phyloP scores from a whole-genome alignment of 2,888 invertebrate species.

The Drosophila merina region DNA sequence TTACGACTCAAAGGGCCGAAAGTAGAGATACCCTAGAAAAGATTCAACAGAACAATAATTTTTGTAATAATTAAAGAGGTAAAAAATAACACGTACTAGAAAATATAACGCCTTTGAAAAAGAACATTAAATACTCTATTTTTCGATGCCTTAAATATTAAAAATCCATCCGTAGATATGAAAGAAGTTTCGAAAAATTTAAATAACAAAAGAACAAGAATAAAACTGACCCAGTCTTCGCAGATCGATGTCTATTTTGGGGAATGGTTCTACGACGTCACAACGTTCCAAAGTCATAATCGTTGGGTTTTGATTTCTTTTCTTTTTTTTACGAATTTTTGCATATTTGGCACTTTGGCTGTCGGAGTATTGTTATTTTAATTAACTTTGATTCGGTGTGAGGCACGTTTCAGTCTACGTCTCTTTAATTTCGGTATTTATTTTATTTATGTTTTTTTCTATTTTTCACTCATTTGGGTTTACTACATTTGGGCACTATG shows the following conservation, averaged over 20 bases:
- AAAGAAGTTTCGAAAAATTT: background rate
- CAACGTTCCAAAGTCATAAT: slow-evolving; percentile 16
- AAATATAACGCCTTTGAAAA: too few relatives aligned
- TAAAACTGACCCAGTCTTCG: slow-evolving; percentile 28
- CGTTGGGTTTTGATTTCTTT: background rate
- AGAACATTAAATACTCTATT: background rate
- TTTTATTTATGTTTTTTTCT: slow-evolving; percentile 8
- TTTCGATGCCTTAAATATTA: background rate
- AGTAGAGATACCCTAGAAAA: slow-evolving; percentile 1
- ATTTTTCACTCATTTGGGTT: slow-evolving; percentile 1
- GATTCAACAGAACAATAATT: slow-evolving; percentile 1
- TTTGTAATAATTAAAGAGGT: background rate
- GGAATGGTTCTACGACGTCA: slow-evolving; percentile 31
- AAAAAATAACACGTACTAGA: too few relatives aligned
- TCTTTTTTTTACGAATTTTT: slow-evolving; percentile 15
- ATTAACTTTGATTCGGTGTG: slow-evolving; percentile 51
- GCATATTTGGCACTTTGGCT: slow-evolving; percentile 33
- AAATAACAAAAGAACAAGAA: slow-evolving; percentile 1
- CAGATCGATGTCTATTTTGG: slow-evolving; percentile 24
- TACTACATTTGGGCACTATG: background rate
- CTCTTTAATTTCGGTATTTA: slow-evolving; percentile 36
- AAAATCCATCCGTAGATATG: too few relatives aligned
- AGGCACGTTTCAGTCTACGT: slow-evolving; percentile 52
- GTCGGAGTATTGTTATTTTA: slow-evolving; percentile 48
- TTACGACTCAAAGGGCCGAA: background rate